Evolutionary conservation across 1,140 invertebrate genomes (phyloP), one percentile per base, ranked within the genome.

Genomic region (Trissolcus basalis): DNA sequence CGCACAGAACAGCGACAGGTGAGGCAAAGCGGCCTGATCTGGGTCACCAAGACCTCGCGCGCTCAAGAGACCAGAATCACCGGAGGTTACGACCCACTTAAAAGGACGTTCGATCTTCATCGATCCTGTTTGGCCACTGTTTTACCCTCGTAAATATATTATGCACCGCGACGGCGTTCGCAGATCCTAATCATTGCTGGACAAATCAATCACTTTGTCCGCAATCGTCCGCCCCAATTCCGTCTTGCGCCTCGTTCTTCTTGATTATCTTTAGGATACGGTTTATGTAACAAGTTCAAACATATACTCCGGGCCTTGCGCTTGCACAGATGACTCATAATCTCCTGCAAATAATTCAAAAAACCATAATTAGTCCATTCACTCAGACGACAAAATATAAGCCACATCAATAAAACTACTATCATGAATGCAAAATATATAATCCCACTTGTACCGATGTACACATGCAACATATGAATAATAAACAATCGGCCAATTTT

Each of bases 61-160:
- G 77, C 79, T 64, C 47, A 77, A 85, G 84, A 85, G 79, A 80
- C 84, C 80, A 81, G 79, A 84, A 82, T 81, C 82, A 78, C 54
- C 71, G 72, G 82, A 86, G 83, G 83, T 86, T 85, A 83, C 82
- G 85, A 86, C 83, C 83, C 74, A 83, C 80, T 85, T 84, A 80
- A 84, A 84, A 68, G 79, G 75, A 68, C 81, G 67, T 80, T 84
- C 83, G 79, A 81, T 81, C 65, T 59, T 75, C 50, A 86, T 85
- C 80, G 82, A 86, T 79, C 78, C 50, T 51, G 43, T 19, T 7
- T 15, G 51, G 44, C 43, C 11, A 48, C 72, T 55, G 43, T 59
- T 81, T 78, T 75, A 77, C 81, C 77, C 65, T 80, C 50, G 27
- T 49, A 51, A 51, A 71, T 69, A 71, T 32, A 63, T 70, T 63